These are phyloP conservation scores for Trinectes maculatus DNA, from an alignment of 2,113 vertebrate species.

Conservation along the genomic window DNA sequence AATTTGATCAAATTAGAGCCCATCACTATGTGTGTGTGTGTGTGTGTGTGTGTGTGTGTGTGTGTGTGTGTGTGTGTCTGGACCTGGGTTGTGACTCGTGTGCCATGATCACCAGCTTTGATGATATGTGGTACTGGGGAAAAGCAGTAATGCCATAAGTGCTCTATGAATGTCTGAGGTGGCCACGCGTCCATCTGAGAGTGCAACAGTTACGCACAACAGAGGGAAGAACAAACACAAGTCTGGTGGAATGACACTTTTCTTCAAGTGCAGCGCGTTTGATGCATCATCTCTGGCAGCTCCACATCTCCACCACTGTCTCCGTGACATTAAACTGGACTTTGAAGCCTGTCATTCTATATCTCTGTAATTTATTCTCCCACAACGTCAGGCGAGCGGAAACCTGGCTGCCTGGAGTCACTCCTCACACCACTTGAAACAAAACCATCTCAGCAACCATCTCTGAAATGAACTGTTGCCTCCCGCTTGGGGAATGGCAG, in stretches of 20 bases:
- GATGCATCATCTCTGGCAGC: slow-evolving; percentile 26
- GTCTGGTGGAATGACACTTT: slow-evolving; percentile 12
- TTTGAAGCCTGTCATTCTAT: slow-evolving; percentile 65
- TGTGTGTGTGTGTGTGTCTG: slow-evolving; percentile 20
- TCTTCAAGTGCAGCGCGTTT: slow-evolving; percentile 12
- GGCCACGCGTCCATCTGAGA: slow-evolving; percentile 31
- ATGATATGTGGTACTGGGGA: slow-evolving; percentile 15
- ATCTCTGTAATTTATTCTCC: slow-evolving; percentile 60
- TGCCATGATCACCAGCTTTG: slow-evolving; percentile 9
- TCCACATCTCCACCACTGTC: slow-evolving; percentile 40
- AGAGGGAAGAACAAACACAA: slow-evolving; percentile 30
- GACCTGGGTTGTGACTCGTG: too few species aligned
- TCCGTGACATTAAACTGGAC: slow-evolving; percentile 40
- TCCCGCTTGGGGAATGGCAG: slow-evolving; percentile 49
- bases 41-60: slow-evolving; percentile 14
- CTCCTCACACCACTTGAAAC: slow-evolving; percentile 68
- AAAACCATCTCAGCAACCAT: slow-evolving; percentile 53
- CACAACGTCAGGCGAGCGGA: slow-evolving; percentile 45
- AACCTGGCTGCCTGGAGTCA: slow-evolving; percentile 56
- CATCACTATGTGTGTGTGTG: slow-evolving; percentile 20
- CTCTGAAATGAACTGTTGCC: slow-evolving; percentile 64
- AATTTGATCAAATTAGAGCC: slow-evolving; percentile 37
- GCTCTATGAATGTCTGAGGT: slow-evolving; percentile 18
- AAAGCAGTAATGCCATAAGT: slow-evolving; percentile 24
- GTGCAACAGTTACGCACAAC: slow-evolving; percentile 30